These are phyloP conservation scores for Pachyrhynchus sulphureomaculatus DNA, from an alignment of 1,140 invertebrate genomes.

Conservation along the genomic window DNA sequence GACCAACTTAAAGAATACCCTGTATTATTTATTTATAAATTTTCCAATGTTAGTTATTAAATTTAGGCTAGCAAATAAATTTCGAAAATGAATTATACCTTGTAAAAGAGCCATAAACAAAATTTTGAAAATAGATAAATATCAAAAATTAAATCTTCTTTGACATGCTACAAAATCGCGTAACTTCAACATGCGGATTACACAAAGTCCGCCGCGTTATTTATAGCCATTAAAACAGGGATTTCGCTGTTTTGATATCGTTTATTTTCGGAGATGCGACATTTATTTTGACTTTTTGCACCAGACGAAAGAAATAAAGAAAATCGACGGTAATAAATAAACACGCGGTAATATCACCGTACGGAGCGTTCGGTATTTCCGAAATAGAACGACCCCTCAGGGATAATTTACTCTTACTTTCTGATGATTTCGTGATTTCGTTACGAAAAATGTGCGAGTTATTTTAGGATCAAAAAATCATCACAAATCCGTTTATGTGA, in stretches of 20 bases:
- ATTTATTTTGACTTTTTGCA: constrained; percentile 25
- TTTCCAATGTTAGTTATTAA: too few relatives aligned
- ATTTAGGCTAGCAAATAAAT: too few relatives aligned
- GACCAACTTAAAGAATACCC: too few relatives aligned
- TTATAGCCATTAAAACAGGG: constrained; percentile 34
- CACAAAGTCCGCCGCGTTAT: constrained; percentile 26
- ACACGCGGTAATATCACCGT: not conserved
- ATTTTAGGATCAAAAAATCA: too few relatives aligned
- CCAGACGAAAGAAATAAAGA: constrained; percentile 33
- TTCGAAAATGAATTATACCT: too few relatives aligned
- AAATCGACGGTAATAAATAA: constrained; percentile 29
- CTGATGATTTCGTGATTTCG: too few relatives aligned
- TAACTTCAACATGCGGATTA: constrained; percentile 19
- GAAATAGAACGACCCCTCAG: not conserved
- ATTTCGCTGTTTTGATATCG: constrained; percentile 34
- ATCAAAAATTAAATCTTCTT: constrained; percentile 16
- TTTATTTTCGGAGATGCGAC: constrained; percentile 32
- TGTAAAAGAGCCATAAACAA: not conserved
- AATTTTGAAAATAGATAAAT: constrained; percentile 10
- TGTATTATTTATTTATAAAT: too few relatives aligned
- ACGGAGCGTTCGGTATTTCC: not conserved
- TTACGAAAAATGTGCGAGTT: too few relatives aligned
- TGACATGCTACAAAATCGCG: constrained; percentile 18
- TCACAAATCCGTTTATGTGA: too few relatives aligned
- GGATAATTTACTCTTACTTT: not conserved